A percentile compares a stretch with the other conserved stretches of the same genome.
These are phyloP conservation scores for Channa maculata DNA, from an alignment of 2,113 vertebrate species.

Conservation along the genomic window DNA sequence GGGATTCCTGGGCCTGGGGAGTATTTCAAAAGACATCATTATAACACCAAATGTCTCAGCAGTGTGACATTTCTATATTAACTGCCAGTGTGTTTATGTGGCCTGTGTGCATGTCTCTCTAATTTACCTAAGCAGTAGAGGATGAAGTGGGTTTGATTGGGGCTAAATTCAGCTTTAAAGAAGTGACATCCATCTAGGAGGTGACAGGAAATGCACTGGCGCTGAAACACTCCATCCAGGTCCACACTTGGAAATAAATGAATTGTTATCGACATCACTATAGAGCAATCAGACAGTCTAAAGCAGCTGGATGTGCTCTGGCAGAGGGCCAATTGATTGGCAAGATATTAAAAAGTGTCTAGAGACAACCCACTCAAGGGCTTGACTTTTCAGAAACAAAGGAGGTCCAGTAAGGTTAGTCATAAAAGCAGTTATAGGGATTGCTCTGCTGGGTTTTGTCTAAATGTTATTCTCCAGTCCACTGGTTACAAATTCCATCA, in stretches of 20 bases:
- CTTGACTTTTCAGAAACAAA: constrained; percentile 49
- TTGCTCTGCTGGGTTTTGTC: constrained; percentile 13
- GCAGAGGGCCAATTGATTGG: constrained; percentile 20
- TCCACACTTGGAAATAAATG: constrained; percentile 76
- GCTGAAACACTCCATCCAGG: constrained; percentile 81
- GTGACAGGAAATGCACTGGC: constrained; percentile 85
- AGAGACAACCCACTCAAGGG: constrained; percentile 30
- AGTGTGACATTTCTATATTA: background rate
- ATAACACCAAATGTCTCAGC: constrained; percentile 30
- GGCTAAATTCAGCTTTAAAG: constrained; percentile 84
- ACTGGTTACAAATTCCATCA: constrained; percentile 41
- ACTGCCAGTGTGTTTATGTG: background rate
- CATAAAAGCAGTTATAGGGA: constrained; percentile 34
- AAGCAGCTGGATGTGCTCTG: constrained; percentile 11
- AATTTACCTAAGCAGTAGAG: constrained; percentile 85
- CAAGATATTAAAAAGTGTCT: constrained; percentile 2
- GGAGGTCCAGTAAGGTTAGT: constrained; percentile 39
- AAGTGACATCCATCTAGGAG: constrained; percentile 84
- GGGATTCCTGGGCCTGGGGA: constrained; percentile 84
- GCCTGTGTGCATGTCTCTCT: background rate
- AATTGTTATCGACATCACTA: constrained; percentile 32
- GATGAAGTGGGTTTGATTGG: constrained; percentile 81
- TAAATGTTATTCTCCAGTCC: constrained; percentile 15
- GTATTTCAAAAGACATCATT: constrained; percentile 27
- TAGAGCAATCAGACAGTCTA: background rate